Base-by-base conservation (phyloP, 2,888 invertebrate genomes). In the Dastarcus helophoroides region DNA sequence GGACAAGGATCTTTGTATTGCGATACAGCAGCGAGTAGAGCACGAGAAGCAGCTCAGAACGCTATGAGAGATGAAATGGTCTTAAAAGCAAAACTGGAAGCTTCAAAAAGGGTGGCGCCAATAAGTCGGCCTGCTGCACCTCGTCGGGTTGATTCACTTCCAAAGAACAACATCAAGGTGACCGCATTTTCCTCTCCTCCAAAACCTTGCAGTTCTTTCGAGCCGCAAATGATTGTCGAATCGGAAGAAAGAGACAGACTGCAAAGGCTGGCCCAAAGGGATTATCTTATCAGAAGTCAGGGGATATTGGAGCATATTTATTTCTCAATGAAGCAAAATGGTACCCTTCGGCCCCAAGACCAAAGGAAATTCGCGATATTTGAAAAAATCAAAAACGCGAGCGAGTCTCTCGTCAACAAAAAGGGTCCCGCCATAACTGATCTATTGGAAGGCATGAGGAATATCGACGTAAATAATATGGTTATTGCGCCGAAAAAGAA, bases 11-110 rank as follows among this genome's bases (percentile, higher is more conserved):
- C 79, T 2, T 62, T 80, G 34, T 84, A 80, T 55, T 77, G 79
- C 26, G 73, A 76, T 41, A 86, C 85, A 0, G 77, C 76, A 0
- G 75, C 82, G 0, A 83, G 83, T 31, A 73, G 80, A 36, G 81
- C 82, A 0, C 69, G 84, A 26, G 83, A 82, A 36, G 79, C 79
- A 51, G 79, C 80, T 28, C 72, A 79, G 0, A 70, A 76, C 21
- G 62, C 73, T 11, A 71, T 82, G 43, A 68, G 80, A 8, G 76
- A 80, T 33, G 79, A 80, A 52, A 70, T 76, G 55, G 62, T 67
- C 56, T 58, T 65, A 1, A 70, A 69, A 56, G 71, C 68, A 3
- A 74, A 71, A 56, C 60, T 68, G 3, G 75, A 75, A 51, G 71
- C 69, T 3, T 55, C 71, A 0, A 72, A 68, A 42, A 61, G 68